phyloP scores from a whole-genome alignment of 2,797 vertebrate genomes.

The Pseudochirops cupreus region DNA sequence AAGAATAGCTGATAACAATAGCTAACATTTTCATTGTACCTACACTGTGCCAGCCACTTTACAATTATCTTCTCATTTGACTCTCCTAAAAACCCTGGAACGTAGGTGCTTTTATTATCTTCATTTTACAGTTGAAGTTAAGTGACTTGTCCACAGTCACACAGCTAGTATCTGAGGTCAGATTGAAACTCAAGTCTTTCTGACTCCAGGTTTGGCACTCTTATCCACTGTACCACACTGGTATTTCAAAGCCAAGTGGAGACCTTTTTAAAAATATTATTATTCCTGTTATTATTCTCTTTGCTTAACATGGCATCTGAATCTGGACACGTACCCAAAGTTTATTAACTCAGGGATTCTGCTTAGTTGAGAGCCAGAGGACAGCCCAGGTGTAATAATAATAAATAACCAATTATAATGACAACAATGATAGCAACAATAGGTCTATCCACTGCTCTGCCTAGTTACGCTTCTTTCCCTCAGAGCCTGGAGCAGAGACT shows the following conservation, averaged over 20 bases:
- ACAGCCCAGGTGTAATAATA: not conserved
- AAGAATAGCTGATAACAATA: not conserved
- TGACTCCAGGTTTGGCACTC: not conserved
- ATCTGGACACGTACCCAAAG: not conserved
- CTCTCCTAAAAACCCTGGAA: not conserved
- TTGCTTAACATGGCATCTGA: constrained; percentile 5
- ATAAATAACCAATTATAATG: not conserved
- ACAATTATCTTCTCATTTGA: not conserved
- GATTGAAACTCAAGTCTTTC: not conserved
- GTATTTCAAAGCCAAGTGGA: too few relatives aligned
- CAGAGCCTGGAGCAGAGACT: not conserved
- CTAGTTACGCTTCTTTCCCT: not conserved
- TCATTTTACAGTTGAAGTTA: too few relatives aligned
- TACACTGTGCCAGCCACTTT: not conserved
- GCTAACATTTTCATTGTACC: not conserved
- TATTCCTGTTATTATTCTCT: not conserved
- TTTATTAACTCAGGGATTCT: constrained; percentile 22
- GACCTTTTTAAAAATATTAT: not conserved
- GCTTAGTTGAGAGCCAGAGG: constrained; percentile 13
- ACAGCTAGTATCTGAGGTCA: not conserved
- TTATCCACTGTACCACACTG: not conserved
- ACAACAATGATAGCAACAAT: too few relatives aligned
- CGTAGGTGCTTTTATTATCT: not conserved
- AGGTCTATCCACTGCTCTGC: not conserved
- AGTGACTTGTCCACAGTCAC: too few relatives aligned